These are phyloP conservation scores for Hydroisotoma schaefferi DNA, from an alignment of 2,888 invertebrate species.

Conservation along the genomic window DNA sequence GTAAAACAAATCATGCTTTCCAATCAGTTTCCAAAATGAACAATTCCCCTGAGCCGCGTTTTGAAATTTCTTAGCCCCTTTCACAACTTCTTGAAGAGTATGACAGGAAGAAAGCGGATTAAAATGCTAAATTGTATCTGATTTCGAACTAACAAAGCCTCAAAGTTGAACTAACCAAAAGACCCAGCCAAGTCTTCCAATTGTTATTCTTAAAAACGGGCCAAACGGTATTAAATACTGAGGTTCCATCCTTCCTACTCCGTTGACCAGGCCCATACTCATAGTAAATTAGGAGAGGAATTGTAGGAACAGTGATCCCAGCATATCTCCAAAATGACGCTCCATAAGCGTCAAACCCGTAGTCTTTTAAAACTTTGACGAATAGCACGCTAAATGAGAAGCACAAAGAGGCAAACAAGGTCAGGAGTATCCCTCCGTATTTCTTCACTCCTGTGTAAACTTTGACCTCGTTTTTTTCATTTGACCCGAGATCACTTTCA, in stretches of 20 bases:
- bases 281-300: constrained; percentile 37
- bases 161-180: no score
- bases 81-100: no score
- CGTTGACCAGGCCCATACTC: no score
- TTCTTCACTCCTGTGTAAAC: constrained; percentile 32
- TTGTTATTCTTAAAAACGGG: constrained; percentile 31
- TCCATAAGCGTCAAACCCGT: constrained; percentile 35
- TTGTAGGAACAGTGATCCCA: constrained; percentile 36
- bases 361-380: constrained; percentile 36
- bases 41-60: no score
- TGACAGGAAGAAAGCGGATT: no score
- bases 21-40: no score
- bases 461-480: constrained; percentile 13
- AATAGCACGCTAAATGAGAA: constrained; percentile 39
- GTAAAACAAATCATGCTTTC: no score
- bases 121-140: no score
- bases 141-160: no score
- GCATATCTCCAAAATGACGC: constrained; percentile 42
- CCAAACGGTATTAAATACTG: constrained; percentile 37
- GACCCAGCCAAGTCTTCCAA: constrained; percentile 40
- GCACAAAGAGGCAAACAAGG: constrained; percentile 34
- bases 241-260: constrained; percentile 13
- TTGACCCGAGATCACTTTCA: no score
- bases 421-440: constrained; percentile 40
- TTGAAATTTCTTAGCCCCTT: no score